These are phyloP conservation scores for Bambusicola thoracicus DNA, from an alignment of 2,113 vertebrate species.

Conservation along the genomic window DNA sequence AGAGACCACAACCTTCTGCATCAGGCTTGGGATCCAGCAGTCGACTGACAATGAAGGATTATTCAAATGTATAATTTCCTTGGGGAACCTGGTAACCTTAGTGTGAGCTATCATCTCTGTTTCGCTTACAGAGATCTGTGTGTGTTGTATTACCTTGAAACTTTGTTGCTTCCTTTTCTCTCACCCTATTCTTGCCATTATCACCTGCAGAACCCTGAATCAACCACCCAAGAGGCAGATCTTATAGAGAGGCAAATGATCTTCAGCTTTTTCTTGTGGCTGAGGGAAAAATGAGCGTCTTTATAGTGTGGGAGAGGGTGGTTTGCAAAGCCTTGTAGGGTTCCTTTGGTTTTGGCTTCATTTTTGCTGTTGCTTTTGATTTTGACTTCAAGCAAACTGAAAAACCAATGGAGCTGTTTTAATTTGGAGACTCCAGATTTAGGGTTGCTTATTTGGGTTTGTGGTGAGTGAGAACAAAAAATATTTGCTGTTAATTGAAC, in stretches of 20 bases:
- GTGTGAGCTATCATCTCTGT: background rate
- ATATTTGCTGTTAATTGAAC: background rate
- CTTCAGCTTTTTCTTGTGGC: background rate
- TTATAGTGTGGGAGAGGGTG: background rate
- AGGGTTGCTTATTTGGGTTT: background rate
- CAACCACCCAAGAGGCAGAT: background rate
- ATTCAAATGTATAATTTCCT: background rate
- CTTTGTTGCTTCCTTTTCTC: background rate
- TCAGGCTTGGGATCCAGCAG: background rate
- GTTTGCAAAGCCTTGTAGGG: background rate
- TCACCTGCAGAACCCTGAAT: background rate
- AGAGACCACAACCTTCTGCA: background rate
- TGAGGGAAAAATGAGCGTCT: background rate
- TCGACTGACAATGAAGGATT: background rate
- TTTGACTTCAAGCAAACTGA: background rate
- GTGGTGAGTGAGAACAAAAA: background rate
- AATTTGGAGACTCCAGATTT: background rate
- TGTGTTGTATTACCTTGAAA: background rate
- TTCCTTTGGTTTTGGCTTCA: background rate
- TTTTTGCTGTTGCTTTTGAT: background rate
- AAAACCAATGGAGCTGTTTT: background rate
- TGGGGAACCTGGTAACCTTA: background rate
- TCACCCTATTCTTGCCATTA: background rate
- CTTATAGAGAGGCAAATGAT: background rate
- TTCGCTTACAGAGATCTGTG: background rate